These are phyloP conservation scores for Synergus laeviventris DNA, from an alignment of 2,888 invertebrate species.

Conservation along the genomic window DNA sequence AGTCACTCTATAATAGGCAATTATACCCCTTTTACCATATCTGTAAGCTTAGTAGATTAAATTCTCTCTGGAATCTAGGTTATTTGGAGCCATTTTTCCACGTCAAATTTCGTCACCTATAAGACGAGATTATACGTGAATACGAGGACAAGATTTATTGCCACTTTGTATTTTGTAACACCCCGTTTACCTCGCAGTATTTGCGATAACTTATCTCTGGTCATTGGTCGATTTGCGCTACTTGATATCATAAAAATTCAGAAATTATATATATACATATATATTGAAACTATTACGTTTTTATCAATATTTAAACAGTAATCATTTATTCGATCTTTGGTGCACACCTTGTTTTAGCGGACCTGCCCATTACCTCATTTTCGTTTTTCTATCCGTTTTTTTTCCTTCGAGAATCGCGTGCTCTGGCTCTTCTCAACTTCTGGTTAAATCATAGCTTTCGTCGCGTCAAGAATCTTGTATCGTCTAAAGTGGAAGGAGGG, in stretches of 20 bases:
- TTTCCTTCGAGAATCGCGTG: slow-evolving; percentile 2
- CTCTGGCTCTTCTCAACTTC: background rate
- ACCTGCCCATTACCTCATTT: slow-evolving; percentile 38
- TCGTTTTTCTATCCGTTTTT: background rate
- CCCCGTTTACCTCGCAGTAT: slow-evolving; percentile 12
- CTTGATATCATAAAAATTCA: background rate
- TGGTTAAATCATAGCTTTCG: slow-evolving; percentile 4
- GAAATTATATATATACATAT: no score
- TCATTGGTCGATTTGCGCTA: slow-evolving; percentile 22
- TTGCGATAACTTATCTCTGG: background rate
- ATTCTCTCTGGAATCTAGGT: background rate
- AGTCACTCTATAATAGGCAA: background rate
- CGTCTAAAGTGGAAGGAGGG: slow-evolving; percentile 11
- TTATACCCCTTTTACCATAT: background rate
- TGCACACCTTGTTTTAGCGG: slow-evolving; percentile 38
- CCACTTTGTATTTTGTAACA: slow-evolving; percentile 36
- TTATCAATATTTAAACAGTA: no score
- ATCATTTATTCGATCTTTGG: slow-evolving; percentile 29
- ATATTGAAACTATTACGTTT: no score
- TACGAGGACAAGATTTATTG: slow-evolving; percentile 24
- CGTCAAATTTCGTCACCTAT: slow-evolving; percentile 23
- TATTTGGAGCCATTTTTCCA: background rate
- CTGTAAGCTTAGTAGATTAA: background rate
- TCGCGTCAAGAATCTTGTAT: slow-evolving; percentile 17
- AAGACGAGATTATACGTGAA: slow-evolving; percentile 16